Conservation (phyloP, 2,888 invertebrate species). For the Drosophila falleni region DNA sequence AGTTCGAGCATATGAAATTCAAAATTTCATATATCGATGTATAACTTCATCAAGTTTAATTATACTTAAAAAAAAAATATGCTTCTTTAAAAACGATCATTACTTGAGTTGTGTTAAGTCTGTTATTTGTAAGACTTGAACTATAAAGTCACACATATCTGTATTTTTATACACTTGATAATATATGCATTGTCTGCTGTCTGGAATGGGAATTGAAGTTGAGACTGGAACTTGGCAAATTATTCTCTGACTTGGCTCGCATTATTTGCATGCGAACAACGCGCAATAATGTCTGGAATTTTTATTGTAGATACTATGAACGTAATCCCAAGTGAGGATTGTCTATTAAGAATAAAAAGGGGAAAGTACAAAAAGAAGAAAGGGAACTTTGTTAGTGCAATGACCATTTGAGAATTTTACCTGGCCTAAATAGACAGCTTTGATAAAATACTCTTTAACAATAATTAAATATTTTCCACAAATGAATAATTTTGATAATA, state of each 20-base stretch:
- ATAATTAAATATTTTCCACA: no score
- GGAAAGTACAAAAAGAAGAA: not conserved
- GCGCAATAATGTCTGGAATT: slow-evolving; percentile 60
- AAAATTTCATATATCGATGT: not conserved
- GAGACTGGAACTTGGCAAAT: not conserved
- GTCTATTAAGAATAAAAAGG: not conserved
- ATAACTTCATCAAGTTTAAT: not conserved
- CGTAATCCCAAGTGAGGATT: not conserved
- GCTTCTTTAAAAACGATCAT: not conserved
- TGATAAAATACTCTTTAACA: no score
- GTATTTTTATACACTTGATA: no score
- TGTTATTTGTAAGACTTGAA: not conserved
- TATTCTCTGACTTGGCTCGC: slow-evolving; percentile 14
- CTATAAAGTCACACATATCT: not conserved
- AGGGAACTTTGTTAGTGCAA: not conserved
- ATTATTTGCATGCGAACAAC: slow-evolving; percentile 53
- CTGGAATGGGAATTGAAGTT: slow-evolving; percentile 3
- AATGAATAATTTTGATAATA: no score
- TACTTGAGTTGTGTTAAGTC: not conserved
- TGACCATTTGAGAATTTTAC: slow-evolving; percentile 5
- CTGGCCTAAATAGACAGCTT: no score
- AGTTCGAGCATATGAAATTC: not conserved
- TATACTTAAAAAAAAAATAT: not conserved
- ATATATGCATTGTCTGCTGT: not conserved
- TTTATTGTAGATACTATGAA: slow-evolving; percentile 33